Evolutionary conservation across 2,113 vertebrate genomes (phyloP).

Genomic region (Oreochromis spilurus): DNA sequence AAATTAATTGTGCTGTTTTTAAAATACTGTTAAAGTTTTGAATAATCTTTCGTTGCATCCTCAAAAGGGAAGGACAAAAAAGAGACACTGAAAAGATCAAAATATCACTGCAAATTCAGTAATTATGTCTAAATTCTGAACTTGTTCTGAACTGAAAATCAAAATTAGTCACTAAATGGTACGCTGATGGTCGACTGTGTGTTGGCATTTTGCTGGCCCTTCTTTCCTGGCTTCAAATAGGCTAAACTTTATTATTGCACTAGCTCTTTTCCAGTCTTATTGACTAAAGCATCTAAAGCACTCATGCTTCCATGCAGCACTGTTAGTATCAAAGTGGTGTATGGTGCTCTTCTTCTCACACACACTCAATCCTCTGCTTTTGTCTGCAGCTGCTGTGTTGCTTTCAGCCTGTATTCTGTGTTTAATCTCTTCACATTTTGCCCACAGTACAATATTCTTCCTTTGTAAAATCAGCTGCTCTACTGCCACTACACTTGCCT

Average conservation of each 20-base stretch:
- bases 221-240: not conserved
- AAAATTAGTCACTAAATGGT: not conserved
- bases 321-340: not conserved
- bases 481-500: not conserved
- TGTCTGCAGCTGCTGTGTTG: not conserved
- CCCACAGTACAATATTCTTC: not conserved
- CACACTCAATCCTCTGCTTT: not conserved
- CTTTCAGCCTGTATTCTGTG: not conserved
- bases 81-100: not conserved
- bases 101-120: not conserved
- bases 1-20: not conserved
- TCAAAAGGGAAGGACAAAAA: not conserved
- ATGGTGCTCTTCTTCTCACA: not conserved
- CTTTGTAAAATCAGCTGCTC: not conserved
- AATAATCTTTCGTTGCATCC: not conserved
- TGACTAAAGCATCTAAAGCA: not conserved
- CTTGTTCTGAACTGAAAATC: not conserved
- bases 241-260: not conserved
- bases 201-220: not conserved
- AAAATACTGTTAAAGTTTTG: not conserved
- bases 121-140: not conserved
- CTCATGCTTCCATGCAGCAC: not conserved
- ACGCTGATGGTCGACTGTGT: not conserved
- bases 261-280: not conserved
- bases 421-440: not conserved